phyloP scores from a whole-genome alignment of 2,797 vertebrate genomes.

The Takifugu ocellatus region DNA sequence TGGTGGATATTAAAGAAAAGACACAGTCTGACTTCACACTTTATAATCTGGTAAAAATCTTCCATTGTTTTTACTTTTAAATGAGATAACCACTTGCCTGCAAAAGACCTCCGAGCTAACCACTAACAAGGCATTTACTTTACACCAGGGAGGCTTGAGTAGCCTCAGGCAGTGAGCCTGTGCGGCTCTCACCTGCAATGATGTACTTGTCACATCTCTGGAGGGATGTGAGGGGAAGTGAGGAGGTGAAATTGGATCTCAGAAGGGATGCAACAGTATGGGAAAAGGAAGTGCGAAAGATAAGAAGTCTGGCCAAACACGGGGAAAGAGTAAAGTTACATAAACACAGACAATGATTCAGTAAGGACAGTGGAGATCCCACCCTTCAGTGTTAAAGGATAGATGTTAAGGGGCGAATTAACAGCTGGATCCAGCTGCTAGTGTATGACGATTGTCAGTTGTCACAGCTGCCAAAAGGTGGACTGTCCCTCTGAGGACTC shows the following conservation, averaged over 20 bases:
- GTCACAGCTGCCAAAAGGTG: conserved; percentile 55
- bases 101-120: conserved; percentile 29
- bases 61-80: conserved; percentile 32
- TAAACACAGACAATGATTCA: conserved; percentile 34
- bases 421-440: conserved; percentile 66
- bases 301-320: conserved; percentile 44
- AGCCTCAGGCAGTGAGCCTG: conserved; percentile 52
- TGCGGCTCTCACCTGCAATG: conserved; percentile 60
- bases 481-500: conserved; percentile 52
- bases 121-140: conserved; percentile 13
- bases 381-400: conserved; percentile 37
- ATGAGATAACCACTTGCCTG: conserved; percentile 45
- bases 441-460: conserved; percentile 27
- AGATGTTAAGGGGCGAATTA: conserved; percentile 40
- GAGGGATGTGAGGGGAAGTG: conserved; percentile 38
- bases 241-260: conserved; percentile 50
- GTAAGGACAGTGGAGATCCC: conserved; percentile 33
- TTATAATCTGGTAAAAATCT: conserved; percentile 30
- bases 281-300: conserved; percentile 57
- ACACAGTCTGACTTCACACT: conserved; percentile 57
- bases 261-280: conserved; percentile 43
- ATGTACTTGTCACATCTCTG: conserved; percentile 46
- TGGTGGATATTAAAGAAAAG: conserved; percentile 14
- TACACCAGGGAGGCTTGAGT: conserved; percentile 20
- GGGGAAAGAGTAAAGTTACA: conserved; percentile 34